Percentiles rank a stretch among this genome's conserved stretches.
These are phyloP conservation scores for Myiopsitta monachus DNA, from an alignment of 2,113 vertebrate genomes.

Conservation along the genomic window DNA sequence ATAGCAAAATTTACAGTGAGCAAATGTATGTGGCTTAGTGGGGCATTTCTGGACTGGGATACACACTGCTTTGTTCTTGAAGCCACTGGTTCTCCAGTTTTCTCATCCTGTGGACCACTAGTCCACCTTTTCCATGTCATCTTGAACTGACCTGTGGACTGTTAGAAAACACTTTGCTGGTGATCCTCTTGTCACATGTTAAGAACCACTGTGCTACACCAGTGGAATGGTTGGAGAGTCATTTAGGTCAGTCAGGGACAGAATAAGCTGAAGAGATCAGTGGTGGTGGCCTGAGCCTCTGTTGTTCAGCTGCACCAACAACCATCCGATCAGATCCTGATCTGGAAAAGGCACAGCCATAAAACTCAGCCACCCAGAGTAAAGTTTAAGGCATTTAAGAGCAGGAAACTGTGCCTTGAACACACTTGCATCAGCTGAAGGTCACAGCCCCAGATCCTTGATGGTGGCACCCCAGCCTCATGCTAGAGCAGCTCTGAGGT, in stretches of 20 bases:
- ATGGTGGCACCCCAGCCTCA: not conserved
- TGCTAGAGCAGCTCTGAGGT: not conserved
- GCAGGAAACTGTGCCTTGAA: not conserved
- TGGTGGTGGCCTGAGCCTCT: not conserved
- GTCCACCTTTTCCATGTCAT: not conserved
- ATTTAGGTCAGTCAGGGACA: not conserved
- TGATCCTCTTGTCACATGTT: not conserved
- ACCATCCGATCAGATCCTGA: not conserved
- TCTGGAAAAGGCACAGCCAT: not conserved
- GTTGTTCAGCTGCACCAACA: not conserved
- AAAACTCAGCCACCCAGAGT: not conserved
- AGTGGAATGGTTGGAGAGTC: not conserved
- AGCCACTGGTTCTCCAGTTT: not conserved
- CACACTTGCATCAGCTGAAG: not conserved
- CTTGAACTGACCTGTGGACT: not conserved
- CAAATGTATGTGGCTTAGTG: not conserved
- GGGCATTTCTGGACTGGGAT: not conserved
- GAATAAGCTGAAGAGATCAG: slow-evolving; percentile 39
- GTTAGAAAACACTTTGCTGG: not conserved
- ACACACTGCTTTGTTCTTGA: not conserved
- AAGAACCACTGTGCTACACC: not conserved
- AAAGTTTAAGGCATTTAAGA: not conserved
- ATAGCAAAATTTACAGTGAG: not conserved
- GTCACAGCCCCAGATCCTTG: not conserved
- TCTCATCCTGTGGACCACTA: not conserved